phyloP scores from a whole-genome alignment of 2,113 vertebrate genomes.

The Cnemophilus loriae region DNA sequence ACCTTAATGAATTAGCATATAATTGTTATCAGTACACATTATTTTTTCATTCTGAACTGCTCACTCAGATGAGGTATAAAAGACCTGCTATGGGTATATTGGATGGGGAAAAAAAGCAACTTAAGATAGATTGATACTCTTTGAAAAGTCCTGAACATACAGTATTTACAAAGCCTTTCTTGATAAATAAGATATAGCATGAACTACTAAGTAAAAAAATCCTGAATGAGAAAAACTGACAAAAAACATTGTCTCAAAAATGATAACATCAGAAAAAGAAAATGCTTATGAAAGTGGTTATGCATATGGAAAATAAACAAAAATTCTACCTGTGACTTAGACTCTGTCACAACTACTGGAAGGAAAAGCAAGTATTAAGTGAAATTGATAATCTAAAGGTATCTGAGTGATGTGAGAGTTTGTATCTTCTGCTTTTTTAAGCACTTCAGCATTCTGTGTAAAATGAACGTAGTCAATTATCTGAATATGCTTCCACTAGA shows the following conservation, averaged over 20 bases:
- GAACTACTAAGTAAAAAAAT: not conserved
- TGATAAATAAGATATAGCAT: not conserved
- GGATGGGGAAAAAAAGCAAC: not conserved
- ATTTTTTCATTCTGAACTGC: constrained; percentile 48
- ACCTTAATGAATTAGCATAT: constrained; percentile 69
- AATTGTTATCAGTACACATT: constrained; percentile 64
- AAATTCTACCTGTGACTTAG: not conserved
- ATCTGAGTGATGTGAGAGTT: not conserved
- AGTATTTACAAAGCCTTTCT: not conserved
- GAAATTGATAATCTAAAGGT: not conserved
- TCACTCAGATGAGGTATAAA: constrained; percentile 48
- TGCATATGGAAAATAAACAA: not conserved
- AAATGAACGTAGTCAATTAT: not conserved
- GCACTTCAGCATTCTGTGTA: not conserved
- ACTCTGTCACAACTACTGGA: not conserved
- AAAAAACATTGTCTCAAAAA: not conserved
- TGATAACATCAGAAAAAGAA: not conserved
- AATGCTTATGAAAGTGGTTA: not conserved
- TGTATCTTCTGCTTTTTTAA: not conserved
- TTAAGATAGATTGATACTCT: not conserved
- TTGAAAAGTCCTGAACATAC: not conserved
- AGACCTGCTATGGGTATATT: not conserved
- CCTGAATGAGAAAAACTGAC: not conserved
- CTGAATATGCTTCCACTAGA: not conserved
- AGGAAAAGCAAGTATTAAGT: not conserved